Conservation (phyloP, 2,888 invertebrate species). For the Agriopis marginaria region DNA sequence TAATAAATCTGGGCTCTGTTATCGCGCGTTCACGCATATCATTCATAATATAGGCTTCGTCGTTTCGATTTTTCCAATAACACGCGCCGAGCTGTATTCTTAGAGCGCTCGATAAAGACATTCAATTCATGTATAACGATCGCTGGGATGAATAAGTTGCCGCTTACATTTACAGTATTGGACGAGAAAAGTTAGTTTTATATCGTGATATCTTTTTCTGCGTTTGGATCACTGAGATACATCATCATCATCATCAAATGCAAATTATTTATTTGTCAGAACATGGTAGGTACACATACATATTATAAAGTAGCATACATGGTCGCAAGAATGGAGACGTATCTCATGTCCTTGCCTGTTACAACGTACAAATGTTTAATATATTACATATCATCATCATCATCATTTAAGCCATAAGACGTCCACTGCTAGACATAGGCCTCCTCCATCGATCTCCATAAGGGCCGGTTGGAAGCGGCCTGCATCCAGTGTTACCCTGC, state of each 20-base stretch:
- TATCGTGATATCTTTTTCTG: neutral
- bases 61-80: conserved; percentile 36
- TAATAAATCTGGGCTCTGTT: conserved; percentile 38
- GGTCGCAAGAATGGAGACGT: too few relatives aligned
- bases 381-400: too few relatives aligned
- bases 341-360: too few relatives aligned
- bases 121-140: conserved; percentile 30
- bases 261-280: too few relatives aligned
- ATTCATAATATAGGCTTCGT: conserved; percentile 35
- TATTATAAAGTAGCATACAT: too few relatives aligned
- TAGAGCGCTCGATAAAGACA: conserved; percentile 25
- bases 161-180: conserved; percentile 20
- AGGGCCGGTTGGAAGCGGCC: too few relatives aligned
- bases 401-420: too few relatives aligned
- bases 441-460: too few relatives aligned
- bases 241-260: neutral
- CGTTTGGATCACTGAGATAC: neutral
- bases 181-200: conserved; percentile 14
- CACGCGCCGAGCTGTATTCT: conserved; percentile 29
- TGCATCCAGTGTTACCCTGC: too few relatives aligned
- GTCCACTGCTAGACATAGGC: too few relatives aligned
- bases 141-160: conserved; percentile 28
- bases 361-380: too few relatives aligned
- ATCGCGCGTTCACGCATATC: conserved; percentile 43
- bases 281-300: too few relatives aligned